Conservation (phyloP, 2,113 vertebrate genomes). For the Nansenia antarctica region DNA sequence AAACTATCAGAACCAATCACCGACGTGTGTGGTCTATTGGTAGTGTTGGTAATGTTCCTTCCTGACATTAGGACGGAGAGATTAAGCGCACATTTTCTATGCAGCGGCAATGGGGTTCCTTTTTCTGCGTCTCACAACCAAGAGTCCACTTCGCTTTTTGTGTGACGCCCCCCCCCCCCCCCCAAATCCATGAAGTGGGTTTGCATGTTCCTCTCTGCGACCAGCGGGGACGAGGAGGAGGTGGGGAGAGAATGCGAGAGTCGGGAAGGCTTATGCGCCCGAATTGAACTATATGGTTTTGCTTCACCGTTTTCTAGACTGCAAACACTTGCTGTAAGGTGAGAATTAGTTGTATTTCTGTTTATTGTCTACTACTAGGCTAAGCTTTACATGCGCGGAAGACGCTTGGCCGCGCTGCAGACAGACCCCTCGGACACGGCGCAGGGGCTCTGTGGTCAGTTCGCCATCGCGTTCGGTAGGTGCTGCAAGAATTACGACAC, state of each 20-base stretch:
- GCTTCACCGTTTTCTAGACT: constrained; percentile 53
- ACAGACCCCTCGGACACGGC: constrained; percentile 76
- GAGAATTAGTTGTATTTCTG: not conserved
- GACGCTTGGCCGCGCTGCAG: constrained; percentile 71
- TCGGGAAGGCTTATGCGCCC: constrained; percentile 69
- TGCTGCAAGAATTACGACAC: constrained; percentile 23
- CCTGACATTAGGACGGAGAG: too few species aligned
- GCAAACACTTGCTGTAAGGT: too few species aligned
- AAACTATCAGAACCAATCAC: too few species aligned
- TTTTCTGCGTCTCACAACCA: constrained; percentile 33
- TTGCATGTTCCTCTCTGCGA: constrained; percentile 81
- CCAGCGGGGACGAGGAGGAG: constrained; percentile 85
- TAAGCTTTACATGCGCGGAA: constrained; percentile 58
- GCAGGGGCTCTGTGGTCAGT: constrained; percentile 62
- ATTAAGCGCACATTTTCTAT: not conserved
- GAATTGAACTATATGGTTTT: constrained; percentile 68
- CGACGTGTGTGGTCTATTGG: too few species aligned
- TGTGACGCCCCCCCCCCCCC: constrained; percentile 90
- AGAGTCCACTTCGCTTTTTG: constrained; percentile 94
- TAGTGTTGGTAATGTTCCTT: too few species aligned
- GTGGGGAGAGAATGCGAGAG: constrained; percentile 71
- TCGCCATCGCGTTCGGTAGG: constrained; percentile 72
- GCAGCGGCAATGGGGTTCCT: not conserved
- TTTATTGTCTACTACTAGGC: constrained; percentile 52
- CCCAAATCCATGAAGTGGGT: constrained; percentile 86